A percentile compares a stretch with the other conserved stretches of the same genome.
phyloP scores from a whole-genome alignment of 1,140 invertebrate genomes.

The Platorchestia sp. region DNA sequence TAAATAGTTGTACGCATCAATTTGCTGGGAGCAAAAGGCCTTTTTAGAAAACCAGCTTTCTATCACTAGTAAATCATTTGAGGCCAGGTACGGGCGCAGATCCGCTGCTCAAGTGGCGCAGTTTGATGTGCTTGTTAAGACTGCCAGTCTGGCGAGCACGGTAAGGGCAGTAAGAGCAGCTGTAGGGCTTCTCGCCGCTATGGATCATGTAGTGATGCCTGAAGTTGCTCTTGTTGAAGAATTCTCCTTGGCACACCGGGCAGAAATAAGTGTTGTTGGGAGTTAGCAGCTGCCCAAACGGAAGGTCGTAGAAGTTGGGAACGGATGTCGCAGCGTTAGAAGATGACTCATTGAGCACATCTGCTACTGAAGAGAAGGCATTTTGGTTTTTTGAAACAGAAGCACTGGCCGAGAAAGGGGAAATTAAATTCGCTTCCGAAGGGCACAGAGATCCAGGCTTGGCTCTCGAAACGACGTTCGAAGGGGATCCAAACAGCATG shows the following conservation, averaged over 20 bases:
- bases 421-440: background rate
- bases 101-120: background rate
- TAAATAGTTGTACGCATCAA: too few relatives aligned
- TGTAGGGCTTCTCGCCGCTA: conserved; percentile 46
- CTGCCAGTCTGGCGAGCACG: conserved; percentile 27
- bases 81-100: background rate
- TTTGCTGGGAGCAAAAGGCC: too few relatives aligned
- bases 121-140: conserved; percentile 35
- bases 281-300: conserved; percentile 1
- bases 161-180: conserved; percentile 53
- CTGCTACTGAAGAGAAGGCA: background rate
- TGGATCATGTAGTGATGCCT: conserved; percentile 56
- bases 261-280: conserved; percentile 10
- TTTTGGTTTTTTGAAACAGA: background rate
- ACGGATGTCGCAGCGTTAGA: background rate
- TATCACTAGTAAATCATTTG: background rate
- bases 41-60: too few relatives aligned
- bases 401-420: background rate
- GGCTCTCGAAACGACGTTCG: background rate
- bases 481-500: background rate
- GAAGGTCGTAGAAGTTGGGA: conserved; percentile 5
- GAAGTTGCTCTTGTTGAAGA: conserved; percentile 56
- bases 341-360: background rate
- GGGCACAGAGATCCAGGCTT: background rate
- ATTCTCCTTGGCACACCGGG: conserved; percentile 16